Evolutionary conservation across 2,113 vertebrate genomes (phyloP).

Genomic region (Perca schrenkii): DNA sequence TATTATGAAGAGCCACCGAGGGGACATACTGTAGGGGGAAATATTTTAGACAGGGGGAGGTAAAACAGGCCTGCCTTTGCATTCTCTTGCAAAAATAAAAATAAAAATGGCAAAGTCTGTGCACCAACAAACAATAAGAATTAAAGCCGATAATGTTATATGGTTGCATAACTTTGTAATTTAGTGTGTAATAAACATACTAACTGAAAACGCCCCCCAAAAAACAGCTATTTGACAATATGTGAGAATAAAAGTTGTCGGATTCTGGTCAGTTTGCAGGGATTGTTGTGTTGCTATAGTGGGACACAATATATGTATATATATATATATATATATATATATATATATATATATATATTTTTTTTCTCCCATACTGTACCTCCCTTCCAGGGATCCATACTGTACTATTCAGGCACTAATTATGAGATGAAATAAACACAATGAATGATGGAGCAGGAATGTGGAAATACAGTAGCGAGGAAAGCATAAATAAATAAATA

Average conservation of each 20-base stretch:
- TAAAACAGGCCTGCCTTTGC: neutral
- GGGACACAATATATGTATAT: no score
- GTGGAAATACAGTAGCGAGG: neutral
- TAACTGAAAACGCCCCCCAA: neutral
- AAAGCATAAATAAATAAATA: neutral
- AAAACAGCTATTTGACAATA: neutral
- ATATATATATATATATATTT: no score
- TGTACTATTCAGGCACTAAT: neutral
- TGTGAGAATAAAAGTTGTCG: no score
- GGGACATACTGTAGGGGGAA: neutral
- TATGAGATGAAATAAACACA: conserved; percentile 1
- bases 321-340: no score
- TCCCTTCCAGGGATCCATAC: neutral
- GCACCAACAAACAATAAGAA: neutral
- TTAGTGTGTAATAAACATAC: neutral
- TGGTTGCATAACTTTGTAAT: neutral
- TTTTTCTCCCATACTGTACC: neutral
- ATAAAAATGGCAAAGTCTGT: no score
- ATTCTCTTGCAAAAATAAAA: neutral
- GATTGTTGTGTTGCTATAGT: neutral
- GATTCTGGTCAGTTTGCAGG: neutral
- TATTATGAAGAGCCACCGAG: neutral
- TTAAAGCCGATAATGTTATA: neutral
- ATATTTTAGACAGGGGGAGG: neutral
- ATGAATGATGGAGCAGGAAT: neutral